Base-by-base conservation (phyloP, 2,113 vertebrate genomes). In the Erinaceus europaeus region DNA sequence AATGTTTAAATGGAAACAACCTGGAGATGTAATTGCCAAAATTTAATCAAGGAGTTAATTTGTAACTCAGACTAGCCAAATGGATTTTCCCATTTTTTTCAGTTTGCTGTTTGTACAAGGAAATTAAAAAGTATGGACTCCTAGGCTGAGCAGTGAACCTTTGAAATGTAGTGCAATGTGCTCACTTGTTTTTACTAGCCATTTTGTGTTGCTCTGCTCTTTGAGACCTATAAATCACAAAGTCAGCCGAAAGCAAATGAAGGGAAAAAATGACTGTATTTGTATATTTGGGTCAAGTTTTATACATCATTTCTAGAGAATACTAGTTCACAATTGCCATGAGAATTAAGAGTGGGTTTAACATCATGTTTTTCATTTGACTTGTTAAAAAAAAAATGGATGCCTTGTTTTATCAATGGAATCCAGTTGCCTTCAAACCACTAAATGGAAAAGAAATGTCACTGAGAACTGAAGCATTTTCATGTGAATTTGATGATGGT, bases 41-140 rank as follows among this genome's bases (percentile, higher is more conserved):
- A 97, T 97, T 96, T 97, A 97, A 97, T 97, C 97, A 97, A 96
- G 95, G 96, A 96, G 97, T 97, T 97, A 97, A 97, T 97, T 97
- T 97, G 95, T 96, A 96, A 80, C 94, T 95, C 91, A 95, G 94
- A 94, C 79, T 90, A 96, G 96, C 97, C 96, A 97, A 97, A 96
- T 96, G 94, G 95, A 95, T 97, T 97, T 97, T 96, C 92, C 95
- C 90, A 11, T 96, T 97, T 90, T 97, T 90, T 97, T 95, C 86
- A 84, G 92, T 95, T 94, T 94, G 82, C 91, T 96, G 94, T 97
- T 97, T 97, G 94, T 94, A 95, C 94, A 96, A 97, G 95, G 95
- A 97, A 97, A 98, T 97, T 97, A 97, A 97, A 97, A 96, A 97
- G 95, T 96, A 93, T 97, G 96, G 96, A 94, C 89, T 95, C 96